phyloP scores from a whole-genome alignment of 2,113 vertebrate genomes.

The Emberiza fucata region DNA sequence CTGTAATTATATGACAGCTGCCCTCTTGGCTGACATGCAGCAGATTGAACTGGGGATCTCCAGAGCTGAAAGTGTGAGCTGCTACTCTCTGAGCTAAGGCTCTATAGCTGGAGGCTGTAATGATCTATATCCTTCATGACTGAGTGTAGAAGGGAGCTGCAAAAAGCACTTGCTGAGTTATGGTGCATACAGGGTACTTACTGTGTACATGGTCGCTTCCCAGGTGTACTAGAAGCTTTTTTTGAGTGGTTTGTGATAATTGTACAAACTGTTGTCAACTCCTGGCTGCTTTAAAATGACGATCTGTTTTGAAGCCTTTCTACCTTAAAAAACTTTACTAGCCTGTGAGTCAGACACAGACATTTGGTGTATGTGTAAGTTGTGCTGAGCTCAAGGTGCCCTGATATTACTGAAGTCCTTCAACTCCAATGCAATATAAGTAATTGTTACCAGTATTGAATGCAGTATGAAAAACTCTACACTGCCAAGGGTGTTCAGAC shows the following conservation, averaged over 20 bases:
- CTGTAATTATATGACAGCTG: conserved; percentile 68
- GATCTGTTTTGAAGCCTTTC: not conserved
- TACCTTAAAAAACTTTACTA: not conserved
- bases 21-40: conserved; percentile 65
- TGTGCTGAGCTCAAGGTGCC: not conserved
- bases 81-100: conserved; percentile 52
- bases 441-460: not conserved
- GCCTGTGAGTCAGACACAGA: not conserved
- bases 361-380: not conserved
- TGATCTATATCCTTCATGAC: conserved; percentile 53
- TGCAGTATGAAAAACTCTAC: not conserved
- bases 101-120: conserved; percentile 60
- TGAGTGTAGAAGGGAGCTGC: conserved; percentile 38
- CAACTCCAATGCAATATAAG: not conserved
- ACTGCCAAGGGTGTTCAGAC: not conserved
- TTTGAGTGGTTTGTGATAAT: not conserved
- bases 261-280: not conserved
- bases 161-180: conserved; percentile 48
- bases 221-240: not conserved
- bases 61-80: conserved; percentile 64
- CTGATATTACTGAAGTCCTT: not conserved
- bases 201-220: not conserved
- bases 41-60: conserved; percentile 69
- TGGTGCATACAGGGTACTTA: not conserved
- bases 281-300: not conserved